These are phyloP conservation scores for Rhinophrynus dorsalis DNA, from an alignment of 2,797 vertebrate genomes.

Conservation along the genomic window DNA sequence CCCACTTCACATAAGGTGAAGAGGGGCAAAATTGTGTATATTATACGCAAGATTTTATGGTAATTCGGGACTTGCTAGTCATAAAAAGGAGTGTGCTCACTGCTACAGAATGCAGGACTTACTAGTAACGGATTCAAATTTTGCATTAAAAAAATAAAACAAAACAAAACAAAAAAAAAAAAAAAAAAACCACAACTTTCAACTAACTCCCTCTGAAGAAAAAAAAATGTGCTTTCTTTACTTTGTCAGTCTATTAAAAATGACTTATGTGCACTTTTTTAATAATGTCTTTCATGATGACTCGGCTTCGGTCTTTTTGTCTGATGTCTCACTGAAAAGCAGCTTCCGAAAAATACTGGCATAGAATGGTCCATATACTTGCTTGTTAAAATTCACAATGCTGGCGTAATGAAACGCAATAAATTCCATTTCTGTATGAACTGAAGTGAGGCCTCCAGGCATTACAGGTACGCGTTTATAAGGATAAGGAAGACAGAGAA, in stretches of 20 bases:
- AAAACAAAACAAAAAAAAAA: too few species aligned
- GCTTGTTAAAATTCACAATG: constrained; percentile 88
- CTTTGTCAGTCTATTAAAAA: not conserved
- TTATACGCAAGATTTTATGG: too few species aligned
- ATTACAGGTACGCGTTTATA: constrained; percentile 71
- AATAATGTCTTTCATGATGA: not conserved
- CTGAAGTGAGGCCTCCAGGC: constrained; percentile 78
- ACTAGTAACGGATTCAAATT: too few species aligned
- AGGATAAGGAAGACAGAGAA: constrained; percentile 71
- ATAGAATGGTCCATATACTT: constrained; percentile 90
- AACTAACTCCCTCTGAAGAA: too few species aligned
- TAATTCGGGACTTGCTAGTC: too few species aligned
- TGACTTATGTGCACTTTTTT: not conserved
- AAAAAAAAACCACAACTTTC: too few species aligned
- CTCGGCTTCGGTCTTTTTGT: constrained; percentile 51
- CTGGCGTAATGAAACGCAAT: constrained; percentile 77
- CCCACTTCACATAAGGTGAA: too few species aligned
- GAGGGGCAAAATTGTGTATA: too few species aligned
- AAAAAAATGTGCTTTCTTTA: too few species aligned
- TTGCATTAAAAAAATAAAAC: too few species aligned
- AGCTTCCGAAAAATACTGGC: constrained; percentile 85
- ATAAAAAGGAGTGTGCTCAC: too few species aligned
- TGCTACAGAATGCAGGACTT: too few species aligned
- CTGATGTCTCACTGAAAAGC: constrained; percentile 69
- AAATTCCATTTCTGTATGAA: constrained; percentile 77